These are phyloP conservation scores for Pseudomugil gertrudae DNA, from an alignment of 2,797 vertebrate species.

Conservation along the genomic window DNA sequence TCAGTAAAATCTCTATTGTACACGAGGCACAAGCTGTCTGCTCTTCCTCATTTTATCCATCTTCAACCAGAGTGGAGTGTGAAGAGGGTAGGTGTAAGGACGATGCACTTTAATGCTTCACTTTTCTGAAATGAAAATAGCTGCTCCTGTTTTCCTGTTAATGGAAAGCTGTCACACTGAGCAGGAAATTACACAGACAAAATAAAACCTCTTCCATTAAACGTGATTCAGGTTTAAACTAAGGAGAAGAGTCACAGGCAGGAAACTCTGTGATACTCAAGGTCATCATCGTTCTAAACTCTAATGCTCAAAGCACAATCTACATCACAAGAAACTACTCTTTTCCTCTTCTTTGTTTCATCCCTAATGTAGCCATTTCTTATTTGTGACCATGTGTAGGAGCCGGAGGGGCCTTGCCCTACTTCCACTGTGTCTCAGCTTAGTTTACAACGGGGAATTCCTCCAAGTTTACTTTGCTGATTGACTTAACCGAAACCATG, in stretches of 20 bases:
- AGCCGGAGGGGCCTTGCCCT: conserved; percentile 31
- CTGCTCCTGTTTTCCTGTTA: conserved; percentile 9
- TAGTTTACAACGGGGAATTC: conserved; percentile 47
- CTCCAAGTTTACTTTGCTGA: conserved; percentile 52
- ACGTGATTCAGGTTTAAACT: conserved; percentile 15
- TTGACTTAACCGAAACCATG: conserved; percentile 40
- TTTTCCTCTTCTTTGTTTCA: neutral
- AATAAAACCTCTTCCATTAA: conserved; percentile 28
- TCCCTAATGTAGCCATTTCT: neutral
- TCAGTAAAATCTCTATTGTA: conserved; percentile 80
- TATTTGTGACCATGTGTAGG: conserved; percentile 21
- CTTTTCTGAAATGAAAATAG: conserved; percentile 23
- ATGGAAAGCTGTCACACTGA: conserved; percentile 12
- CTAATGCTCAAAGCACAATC: conserved; percentile 26
- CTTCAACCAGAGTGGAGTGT: conserved; percentile 81
- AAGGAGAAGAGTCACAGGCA: neutral
- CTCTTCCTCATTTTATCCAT: conserved; percentile 79
- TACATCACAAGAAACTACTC: neutral
- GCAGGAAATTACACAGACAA: conserved; percentile 27
- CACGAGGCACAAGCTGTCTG: conserved; percentile 72
- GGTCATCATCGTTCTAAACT: conserved; percentile 14
- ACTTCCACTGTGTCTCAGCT: conserved; percentile 39
- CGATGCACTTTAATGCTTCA: conserved; percentile 45
- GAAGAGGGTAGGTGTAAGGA: conserved; percentile 73
- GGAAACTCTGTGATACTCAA: too few species aligned